Evolutionary conservation across 2,888 invertebrate genomes (phyloP), one percentile per base, ranked within the genome.

Genomic region (Brachyopa scutellaris): DNA sequence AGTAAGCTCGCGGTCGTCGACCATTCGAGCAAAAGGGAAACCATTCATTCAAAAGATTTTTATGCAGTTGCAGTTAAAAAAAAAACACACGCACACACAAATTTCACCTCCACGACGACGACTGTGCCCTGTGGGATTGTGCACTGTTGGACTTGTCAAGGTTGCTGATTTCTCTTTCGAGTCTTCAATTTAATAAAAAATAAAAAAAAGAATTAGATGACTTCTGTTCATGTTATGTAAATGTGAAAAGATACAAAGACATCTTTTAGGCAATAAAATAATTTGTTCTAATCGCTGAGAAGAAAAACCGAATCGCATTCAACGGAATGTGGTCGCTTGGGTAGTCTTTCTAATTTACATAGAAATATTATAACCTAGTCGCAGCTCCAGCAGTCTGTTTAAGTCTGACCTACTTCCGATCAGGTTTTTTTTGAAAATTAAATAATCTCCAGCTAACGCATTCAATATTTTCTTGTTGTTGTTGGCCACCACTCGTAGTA

Each of bases 141-240:
- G 42, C 7, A 9, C 8, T 38, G 13, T 42, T n/a, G 42, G 42
- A 61, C 69, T 74, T 62, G 80, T 76, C 80, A 80, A 80, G 80
- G 80, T 80, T 76, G 76, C 17, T 23, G 69, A 80, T 80, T 80
- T 80, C 80, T 80, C 69, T 80, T 80, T 74, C n/a, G n/a, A n/a
- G n/a, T n/a, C n/a, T n/a, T n/a, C n/a, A n/a, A n/a, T n/a, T 80
- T 9, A 15, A 40, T 49, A 21, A 7, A 47, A 59, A 23, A 59
- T 6, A n/a, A 31, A 26, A 55, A 55, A 11, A 6, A 29, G 8
- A 31, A 17, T 15, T 13, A 42, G 13, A 47, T 47, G 47, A 45
- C 19, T 19, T 9, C 1, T 3, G 7, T 7, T 11, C 2, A n/a
- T n/a, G n/a, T n/a, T n/a, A n/a, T n/a, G n/a, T n/a, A n/a, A n/a